Conservation (phyloP, 2,888 invertebrate genomes). For the Ormyrus nitidulus region DNA sequence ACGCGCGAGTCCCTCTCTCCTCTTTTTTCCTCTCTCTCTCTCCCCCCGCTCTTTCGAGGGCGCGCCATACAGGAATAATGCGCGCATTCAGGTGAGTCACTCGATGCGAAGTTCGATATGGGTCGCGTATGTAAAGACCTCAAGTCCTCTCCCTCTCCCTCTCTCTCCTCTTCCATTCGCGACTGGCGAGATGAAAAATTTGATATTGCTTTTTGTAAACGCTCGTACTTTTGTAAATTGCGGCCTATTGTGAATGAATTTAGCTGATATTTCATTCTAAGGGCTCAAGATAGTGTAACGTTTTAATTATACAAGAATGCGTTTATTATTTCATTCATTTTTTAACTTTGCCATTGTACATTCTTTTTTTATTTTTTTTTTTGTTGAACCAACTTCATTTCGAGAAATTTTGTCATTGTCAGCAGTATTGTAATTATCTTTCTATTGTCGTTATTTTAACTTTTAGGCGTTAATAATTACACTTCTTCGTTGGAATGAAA, state of each 20-base stretch:
- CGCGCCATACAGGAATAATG: background rate
- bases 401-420: too few species aligned
- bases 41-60: background rate
- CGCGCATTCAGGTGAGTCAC: background rate
- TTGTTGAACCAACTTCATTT: too few species aligned
- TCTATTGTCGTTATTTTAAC: too few species aligned
- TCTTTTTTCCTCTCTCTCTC: background rate
- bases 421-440: too few species aligned
- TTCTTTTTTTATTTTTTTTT: too few species aligned
- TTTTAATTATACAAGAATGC: too few species aligned
- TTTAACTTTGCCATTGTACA: too few species aligned
- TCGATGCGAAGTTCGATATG: background rate
- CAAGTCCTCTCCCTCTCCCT: background rate
- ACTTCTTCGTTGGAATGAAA: too few species aligned
- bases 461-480: too few species aligned
- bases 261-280: too few species aligned
- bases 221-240: background rate
- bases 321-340: too few species aligned
- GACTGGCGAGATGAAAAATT: conserved; percentile 21
- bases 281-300: too few species aligned
- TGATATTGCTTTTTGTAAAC: conserved; percentile 26
- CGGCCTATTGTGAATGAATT: background rate
- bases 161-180: background rate
- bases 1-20: background rate
- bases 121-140: background rate